Percentiles rank a stretch among this genome's conserved stretches.
Conservation (phyloP, 2,113 vertebrate genomes). For the Nesospiza acunhae region DNA sequence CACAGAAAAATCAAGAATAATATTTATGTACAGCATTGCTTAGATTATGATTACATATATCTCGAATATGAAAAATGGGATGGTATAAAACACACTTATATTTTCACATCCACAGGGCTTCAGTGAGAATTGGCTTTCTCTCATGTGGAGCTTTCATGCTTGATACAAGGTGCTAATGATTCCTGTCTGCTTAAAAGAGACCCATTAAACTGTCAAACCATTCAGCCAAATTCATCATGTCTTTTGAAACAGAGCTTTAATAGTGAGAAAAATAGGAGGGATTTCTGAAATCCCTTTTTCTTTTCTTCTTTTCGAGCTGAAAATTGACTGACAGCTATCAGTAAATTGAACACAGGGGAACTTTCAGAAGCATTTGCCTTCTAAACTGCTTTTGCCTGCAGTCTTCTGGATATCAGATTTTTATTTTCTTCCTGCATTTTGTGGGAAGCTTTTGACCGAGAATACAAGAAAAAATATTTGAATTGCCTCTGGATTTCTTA, state of each 20-base stretch:
- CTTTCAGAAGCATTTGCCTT: background rate
- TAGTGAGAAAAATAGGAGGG: background rate
- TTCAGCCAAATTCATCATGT: background rate
- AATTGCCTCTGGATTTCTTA: background rate
- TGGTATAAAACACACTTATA: background rate
- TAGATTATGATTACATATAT: background rate
- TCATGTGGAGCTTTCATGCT: background rate
- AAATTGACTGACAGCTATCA: slow-evolving; percentile 21
- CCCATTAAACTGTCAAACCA: background rate
- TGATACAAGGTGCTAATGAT: background rate
- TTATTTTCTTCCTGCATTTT: background rate
- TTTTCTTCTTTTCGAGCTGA: background rate
- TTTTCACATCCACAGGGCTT: background rate
- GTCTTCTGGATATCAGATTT: background rate
- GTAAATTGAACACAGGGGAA: background rate
- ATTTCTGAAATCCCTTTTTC: background rate
- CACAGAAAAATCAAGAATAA: background rate
- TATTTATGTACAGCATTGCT: background rate
- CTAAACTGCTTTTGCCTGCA: background rate
- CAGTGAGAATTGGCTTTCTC: background rate
- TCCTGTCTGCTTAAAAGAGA: background rate
- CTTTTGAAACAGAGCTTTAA: background rate
- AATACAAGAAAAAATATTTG: background rate
- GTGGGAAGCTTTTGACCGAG: background rate
- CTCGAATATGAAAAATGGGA: background rate